Evolutionary conservation across 2,888 invertebrate genomes (phyloP), one percentile per base, ranked within the genome.

Genomic region (Sphaerophoria taeniata): DNA sequence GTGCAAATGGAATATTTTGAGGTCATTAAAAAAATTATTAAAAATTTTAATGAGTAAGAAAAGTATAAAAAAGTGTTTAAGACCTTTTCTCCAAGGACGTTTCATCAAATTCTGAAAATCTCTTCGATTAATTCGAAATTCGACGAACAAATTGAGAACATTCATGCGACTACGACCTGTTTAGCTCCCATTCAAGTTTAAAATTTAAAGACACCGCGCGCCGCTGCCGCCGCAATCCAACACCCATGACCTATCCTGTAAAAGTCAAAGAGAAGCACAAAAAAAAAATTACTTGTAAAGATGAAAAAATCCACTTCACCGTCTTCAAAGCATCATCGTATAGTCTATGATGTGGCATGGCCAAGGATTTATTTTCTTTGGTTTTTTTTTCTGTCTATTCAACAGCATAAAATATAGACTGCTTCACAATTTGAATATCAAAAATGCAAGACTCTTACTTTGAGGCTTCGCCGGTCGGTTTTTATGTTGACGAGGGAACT

Each of bases 361-460:
- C 33, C 33, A 75, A 70, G 49, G 36, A 70, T 16, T 61, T 61
- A 61, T 56, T n/a, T n/a, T 55, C 60, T n/a, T 34, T 51, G n/a
- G n/a, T 60, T 55, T 55, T 43, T 9, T 39, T 58, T 51, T 34
- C 60, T 9, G 4, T n/a, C 55, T 71, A 77, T 77, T 69, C 24
- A 5, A 43, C 82, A 61, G 69, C 60, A 60, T 60, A 60, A 43
- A 60, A 73, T 56, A 72, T 72, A 76, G 51, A 74, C 69, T 72
- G 45, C 34, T 55, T 47, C 53, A 77, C 72, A 82, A 82, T 82
- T 82, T 82, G 72, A 82, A 82, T 82, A n/a, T n/a, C n/a, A n/a
- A n/a, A n/a, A n/a, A n/a, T n/a, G n/a, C n/a, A n/a, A n/a, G n/a
- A n/a, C n/a, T n/a, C n/a, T n/a, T n/a, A n/a, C n/a, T n/a, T 36